Base-by-base conservation (phyloP, 2,113 vertebrate genomes). In the Sterna hirundo region DNA sequence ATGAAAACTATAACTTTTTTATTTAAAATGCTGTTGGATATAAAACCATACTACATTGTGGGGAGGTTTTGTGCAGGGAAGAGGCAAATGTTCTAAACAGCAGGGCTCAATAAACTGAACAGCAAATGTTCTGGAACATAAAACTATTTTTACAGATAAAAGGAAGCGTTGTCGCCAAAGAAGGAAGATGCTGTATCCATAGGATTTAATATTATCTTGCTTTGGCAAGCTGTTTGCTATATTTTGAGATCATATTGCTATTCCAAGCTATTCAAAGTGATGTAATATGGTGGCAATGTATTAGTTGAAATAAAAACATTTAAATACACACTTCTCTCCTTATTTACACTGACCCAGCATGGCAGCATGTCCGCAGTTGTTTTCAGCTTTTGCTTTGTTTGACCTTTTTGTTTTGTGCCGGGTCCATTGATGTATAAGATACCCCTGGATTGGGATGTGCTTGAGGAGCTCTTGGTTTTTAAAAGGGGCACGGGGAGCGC, bases 171-270 rank as follows among this genome's bases (percentile, higher is more conserved):
- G 93, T 97, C 89, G 94, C 97, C 98, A 98, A 98, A 98, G 97
- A 97, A 94, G 95, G 80, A 95, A 96, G 94, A 93, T 92, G 85
- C 95, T 96, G 87, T 97, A 94, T 97, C 92, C 93, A 87, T 98
- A 97, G 88, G 93, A 97, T 89, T 97, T 97, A 97, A 97, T 97
- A 91, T 97, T 97, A 95, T 97, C 97, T 97, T 97, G 97, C 98
- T 98, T 97, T 98, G 97, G 98, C 97, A 97, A 97, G 97, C 97
- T 98, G 83, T 98, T 98, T 98, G 97, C 97, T 98, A 72, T 97
- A 98, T 97, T 97, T 97, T 96, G 95, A 98, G 97, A 97, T 97
- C 95, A 90, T 97, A 95, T 90, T 98, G 97, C 97, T 98, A 97
- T 95, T 97, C 97, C 95, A 96, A 97, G 94, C 96, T 98, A 97